These are phyloP conservation scores for Dipodomys stephensi DNA, from an alignment of 2,113 vertebrate genomes.

Conservation along the genomic window DNA sequence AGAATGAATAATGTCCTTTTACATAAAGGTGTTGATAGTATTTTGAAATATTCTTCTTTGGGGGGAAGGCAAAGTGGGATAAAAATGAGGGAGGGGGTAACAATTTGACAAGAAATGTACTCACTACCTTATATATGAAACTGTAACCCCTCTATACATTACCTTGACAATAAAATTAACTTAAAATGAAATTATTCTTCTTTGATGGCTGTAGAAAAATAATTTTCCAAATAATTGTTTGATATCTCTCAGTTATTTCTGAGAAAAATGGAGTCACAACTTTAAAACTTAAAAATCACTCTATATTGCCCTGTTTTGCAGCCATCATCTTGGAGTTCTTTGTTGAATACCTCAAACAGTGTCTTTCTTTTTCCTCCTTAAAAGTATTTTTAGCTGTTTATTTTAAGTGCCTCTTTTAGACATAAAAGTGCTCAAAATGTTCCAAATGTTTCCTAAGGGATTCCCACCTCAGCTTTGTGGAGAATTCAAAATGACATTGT, in stretches of 20 bases:
- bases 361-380: not conserved
- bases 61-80: too few species aligned
- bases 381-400: constrained; percentile 43
- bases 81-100: too few species aligned
- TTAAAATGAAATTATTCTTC: not conserved
- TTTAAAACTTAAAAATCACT: constrained; percentile 5
- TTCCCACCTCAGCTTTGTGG: not conserved
- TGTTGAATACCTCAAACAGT: not conserved
- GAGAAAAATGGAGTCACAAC: not conserved
- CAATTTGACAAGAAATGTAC: too few species aligned
- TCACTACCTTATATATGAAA: too few species aligned
- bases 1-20: not conserved
- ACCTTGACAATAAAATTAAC: too few species aligned
- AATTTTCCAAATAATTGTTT: not conserved
- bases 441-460: not conserved
- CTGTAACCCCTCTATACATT: too few species aligned
- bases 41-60: not conserved
- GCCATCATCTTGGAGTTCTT: not conserved
- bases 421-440: constrained; percentile 39
- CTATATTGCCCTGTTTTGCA: not conserved
- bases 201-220: not conserved
- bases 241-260: not conserved
- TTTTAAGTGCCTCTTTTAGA: constrained; percentile 1
- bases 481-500: constrained; percentile 53
- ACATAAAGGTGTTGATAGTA: not conserved